phyloP scores from a whole-genome alignment of 2,797 vertebrate species.

The Epinephelus awoara region DNA sequence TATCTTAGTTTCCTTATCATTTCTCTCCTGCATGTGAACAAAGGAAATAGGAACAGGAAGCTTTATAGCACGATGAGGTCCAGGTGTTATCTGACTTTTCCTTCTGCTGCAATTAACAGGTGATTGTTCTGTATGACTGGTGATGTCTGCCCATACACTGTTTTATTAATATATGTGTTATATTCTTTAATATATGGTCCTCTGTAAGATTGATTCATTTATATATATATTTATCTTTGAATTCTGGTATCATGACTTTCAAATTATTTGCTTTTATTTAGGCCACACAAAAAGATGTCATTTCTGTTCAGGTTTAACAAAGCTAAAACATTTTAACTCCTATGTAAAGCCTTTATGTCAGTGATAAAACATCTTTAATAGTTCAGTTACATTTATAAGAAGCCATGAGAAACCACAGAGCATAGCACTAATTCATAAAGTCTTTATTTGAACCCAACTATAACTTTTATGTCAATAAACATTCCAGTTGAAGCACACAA shows the following conservation, averaged over 20 bases:
- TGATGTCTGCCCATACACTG: not conserved
- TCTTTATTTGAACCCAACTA: constrained; percentile 45
- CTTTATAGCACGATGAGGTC: not conserved
- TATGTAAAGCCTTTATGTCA: not conserved
- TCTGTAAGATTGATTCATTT: not conserved
- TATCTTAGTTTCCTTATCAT: not conserved
- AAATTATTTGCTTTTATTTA: not conserved
- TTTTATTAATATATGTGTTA: too few species aligned
- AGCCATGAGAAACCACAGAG: not conserved
- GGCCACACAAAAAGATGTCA: not conserved
- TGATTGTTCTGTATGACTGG: not conserved
- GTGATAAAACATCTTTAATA: not conserved
- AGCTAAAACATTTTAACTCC: not conserved
- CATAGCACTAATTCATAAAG: constrained; percentile 5
- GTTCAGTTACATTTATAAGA: not conserved
- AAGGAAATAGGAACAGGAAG: constrained; percentile 11
- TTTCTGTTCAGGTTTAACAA: not conserved
- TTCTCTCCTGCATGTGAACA: not conserved
- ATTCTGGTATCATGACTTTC: not conserved
- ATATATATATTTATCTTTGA: not conserved
- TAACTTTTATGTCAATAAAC: not conserved
- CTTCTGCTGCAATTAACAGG: constrained; percentile 1
- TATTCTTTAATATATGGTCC: not conserved
- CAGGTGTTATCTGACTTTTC: constrained; percentile 1
- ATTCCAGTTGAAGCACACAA: not conserved